A percentile compares a stretch with the other conserved stretches of the same genome.
Conservation (phyloP, 2,113 vertebrate species). For the Alosa alosa region DNA sequence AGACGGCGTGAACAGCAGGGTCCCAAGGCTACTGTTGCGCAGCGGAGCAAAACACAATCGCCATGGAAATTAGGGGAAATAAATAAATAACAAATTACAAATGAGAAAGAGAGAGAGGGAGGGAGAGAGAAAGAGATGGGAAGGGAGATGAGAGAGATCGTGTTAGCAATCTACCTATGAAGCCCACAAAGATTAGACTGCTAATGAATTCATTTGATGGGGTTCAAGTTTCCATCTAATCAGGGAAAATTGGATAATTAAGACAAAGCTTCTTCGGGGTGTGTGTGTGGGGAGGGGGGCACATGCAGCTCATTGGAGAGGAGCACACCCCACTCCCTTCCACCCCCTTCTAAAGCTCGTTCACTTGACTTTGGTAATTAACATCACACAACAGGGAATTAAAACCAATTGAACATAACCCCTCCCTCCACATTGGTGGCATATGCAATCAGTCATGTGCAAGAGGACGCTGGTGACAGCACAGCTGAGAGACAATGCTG, state of each 20-base stretch:
- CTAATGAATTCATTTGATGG: conserved; percentile 66
- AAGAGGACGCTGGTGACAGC: conserved; percentile 18
- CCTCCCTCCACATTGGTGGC: conserved; percentile 41
- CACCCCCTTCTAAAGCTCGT: conserved; percentile 22
- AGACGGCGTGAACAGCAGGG: background rate
- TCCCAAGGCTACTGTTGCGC: background rate
- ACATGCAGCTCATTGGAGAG: conserved; percentile 44
- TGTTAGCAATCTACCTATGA: background rate
- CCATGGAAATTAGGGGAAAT: background rate
- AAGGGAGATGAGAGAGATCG: background rate
- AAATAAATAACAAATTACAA: background rate
- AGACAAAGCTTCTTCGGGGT: conserved; percentile 59
- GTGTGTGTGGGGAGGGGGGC: background rate
- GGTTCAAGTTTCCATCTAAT: conserved; percentile 69
- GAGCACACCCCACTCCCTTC: conserved; percentile 20
- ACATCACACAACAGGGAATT: conserved; percentile 49
- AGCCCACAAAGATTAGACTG: conserved; percentile 30
- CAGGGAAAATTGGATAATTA: conserved; percentile 70
- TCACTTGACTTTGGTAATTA: conserved; percentile 58
- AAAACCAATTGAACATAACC: conserved; percentile 36
- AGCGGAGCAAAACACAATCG: background rate
- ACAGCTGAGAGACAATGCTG: conserved; percentile 22
- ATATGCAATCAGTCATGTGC: conserved; percentile 34
- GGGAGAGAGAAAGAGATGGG: background rate
- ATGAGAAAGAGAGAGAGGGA: background rate